Percentiles rank a stretch among this genome's conserved stretches.
Conservation (phyloP, 2,888 invertebrate species). For the Sturmia bella region DNA sequence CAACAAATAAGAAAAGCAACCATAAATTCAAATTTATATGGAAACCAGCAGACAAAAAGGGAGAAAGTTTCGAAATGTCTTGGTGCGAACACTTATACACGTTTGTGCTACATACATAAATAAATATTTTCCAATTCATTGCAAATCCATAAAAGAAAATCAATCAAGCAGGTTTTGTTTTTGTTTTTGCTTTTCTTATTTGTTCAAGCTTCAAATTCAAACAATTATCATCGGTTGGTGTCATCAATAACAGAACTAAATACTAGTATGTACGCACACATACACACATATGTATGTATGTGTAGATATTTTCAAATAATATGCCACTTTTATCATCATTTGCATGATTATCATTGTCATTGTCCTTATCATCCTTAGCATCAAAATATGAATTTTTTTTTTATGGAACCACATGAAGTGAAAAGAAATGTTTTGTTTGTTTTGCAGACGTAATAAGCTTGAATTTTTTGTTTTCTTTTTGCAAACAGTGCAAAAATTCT, state of each 20-base stretch:
- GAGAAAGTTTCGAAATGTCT: neutral
- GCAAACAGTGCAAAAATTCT: neutral
- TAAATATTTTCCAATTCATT: constrained; percentile 46
- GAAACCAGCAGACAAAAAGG: neutral
- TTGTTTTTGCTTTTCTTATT: constrained; percentile 18
- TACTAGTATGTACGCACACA: no score
- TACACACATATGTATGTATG: no score
- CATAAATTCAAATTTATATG: constrained; percentile 13
- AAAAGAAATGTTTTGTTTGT: constrained; percentile 9
- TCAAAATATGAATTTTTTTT: constrained; percentile 44
- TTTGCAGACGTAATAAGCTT: constrained; percentile 9
- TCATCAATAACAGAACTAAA: constrained; percentile 47
- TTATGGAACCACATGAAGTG: constrained; percentile 25
- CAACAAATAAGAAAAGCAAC: neutral
- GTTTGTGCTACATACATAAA: neutral
- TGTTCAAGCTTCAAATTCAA: constrained; percentile 49
- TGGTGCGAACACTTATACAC: neutral
- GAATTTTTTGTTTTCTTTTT: neutral
- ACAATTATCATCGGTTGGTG: constrained; percentile 59
- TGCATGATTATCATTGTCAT: neutral
- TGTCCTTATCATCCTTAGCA: constrained; percentile 3
- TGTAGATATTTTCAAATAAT: constrained; percentile 29
- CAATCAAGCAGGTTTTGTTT: constrained; percentile 44
- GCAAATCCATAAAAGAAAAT: constrained; percentile 45
- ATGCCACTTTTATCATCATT: constrained; percentile 13